These are phyloP conservation scores for Suricata suricatta DNA, from an alignment of 2,113 vertebrate species.

Conservation along the genomic window DNA sequence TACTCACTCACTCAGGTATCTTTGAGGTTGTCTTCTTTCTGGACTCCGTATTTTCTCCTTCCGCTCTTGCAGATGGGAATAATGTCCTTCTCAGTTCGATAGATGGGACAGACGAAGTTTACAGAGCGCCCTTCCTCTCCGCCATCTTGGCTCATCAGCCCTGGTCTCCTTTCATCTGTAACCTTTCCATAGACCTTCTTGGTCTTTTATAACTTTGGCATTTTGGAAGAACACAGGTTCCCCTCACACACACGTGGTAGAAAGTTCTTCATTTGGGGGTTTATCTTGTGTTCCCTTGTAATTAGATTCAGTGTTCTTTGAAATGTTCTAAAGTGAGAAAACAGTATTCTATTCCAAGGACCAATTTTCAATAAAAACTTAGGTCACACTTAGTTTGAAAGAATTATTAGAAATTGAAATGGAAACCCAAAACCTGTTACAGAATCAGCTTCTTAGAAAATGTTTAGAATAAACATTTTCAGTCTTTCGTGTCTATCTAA, in stretches of 20 bases:
- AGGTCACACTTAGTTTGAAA: not conserved
- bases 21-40: too few species aligned
- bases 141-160: not conserved
- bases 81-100: too few species aligned
- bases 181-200: not conserved
- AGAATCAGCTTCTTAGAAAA: constrained; percentile 20
- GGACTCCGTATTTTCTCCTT: too few species aligned
- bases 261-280: not conserved
- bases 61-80: too few species aligned
- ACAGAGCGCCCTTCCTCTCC: too few species aligned
- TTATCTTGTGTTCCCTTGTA: not conserved
- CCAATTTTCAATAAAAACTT: constrained; percentile 20
- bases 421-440: constrained; percentile 4
- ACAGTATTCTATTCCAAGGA: not conserved
- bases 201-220: not conserved
- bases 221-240: not conserved
- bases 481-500: not conserved
- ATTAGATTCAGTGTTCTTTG: not conserved
- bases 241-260: not conserved
- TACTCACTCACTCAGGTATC: too few species aligned
- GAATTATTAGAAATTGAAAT: constrained; percentile 25
- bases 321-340: constrained; percentile 10
- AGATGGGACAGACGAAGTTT: too few species aligned
- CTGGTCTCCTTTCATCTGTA: not conserved
- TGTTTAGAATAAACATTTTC: not conserved